A percentile compares a stretch with the other conserved stretches of the same genome.
Evolutionary conservation across 2,113 vertebrate genomes (phyloP).

Genomic region (Alethe diademata): DNA sequence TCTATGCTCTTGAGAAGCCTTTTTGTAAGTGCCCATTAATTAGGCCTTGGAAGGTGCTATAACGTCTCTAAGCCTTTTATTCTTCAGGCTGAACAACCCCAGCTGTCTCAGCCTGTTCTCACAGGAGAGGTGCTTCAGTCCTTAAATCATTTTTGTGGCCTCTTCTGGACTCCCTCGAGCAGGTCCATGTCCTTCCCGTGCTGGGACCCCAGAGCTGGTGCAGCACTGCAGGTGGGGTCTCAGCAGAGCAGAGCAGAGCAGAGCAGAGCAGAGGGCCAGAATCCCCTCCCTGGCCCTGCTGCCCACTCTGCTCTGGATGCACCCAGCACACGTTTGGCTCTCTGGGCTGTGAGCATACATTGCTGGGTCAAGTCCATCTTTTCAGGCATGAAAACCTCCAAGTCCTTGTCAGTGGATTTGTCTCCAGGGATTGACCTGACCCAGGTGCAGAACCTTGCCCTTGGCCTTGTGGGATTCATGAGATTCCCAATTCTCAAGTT

Average conservation of each 20-base stretch:
- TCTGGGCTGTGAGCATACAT: not conserved
- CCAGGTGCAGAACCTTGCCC: not conserved
- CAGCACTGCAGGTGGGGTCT: not conserved
- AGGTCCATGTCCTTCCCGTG: not conserved
- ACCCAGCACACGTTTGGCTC: rapidly evolving
- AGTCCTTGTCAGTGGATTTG: not conserved
- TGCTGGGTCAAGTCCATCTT: not conserved
- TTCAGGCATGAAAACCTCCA: not conserved
- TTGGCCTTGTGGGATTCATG: too few species aligned
- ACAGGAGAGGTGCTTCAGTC: not conserved
- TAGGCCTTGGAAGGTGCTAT: not conserved
- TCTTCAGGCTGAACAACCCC: not conserved
- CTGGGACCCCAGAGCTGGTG: not conserved
- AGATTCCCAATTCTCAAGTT: not conserved
- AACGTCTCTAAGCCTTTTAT: not conserved
- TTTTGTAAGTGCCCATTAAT: not conserved
- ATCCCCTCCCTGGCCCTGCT: not conserved
- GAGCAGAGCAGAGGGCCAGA: not conserved
- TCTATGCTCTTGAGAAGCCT: not conserved
- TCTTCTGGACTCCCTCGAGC: not conserved
- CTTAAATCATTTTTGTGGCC: not conserved
- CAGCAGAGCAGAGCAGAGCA: not conserved
- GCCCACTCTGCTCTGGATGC: not conserved
- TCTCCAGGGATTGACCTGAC: too few species aligned
- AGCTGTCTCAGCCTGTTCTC: not conserved